phyloP scores from a whole-genome alignment of 1,140 invertebrate species.

The Fopius arisanus region DNA sequence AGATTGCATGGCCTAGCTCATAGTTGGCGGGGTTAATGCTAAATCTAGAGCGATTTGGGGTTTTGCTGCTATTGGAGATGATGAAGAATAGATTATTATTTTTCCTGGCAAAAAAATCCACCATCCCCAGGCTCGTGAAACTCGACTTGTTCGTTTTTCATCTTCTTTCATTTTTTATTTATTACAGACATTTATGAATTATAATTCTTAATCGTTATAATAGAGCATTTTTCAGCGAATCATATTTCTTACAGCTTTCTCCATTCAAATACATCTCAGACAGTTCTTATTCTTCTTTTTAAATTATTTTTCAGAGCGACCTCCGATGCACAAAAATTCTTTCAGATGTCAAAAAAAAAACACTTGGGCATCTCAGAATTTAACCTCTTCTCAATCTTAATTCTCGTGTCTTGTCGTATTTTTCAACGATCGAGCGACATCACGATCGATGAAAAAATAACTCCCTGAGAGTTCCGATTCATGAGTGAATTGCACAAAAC shows the following conservation, averaged over 20 bases:
- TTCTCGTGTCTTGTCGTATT: not conserved
- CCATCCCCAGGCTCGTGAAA: not conserved
- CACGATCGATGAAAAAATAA: not conserved
- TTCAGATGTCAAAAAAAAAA: slow-evolving; percentile 32
- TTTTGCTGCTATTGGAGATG: not conserved
- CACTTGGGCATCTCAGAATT: not conserved
- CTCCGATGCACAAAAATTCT: slow-evolving; percentile 41
- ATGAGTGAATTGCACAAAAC: not conserved
- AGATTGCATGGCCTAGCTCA: slow-evolving; percentile 55
- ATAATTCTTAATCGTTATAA: slow-evolving; percentile 61
- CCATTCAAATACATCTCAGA: slow-evolving; percentile 26
- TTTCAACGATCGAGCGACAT: not conserved
- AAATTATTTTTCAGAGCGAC: slow-evolving; percentile 46
- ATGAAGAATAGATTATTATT: not conserved
- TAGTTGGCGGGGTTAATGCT: slow-evolving; percentile 44
- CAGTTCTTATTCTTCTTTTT: slow-evolving; percentile 23
- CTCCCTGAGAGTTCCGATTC: not conserved
- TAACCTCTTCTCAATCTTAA: not conserved
- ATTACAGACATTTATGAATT: slow-evolving; percentile 61
- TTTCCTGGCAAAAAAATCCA: not conserved
- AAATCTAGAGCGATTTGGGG: not conserved
- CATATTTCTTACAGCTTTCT: slow-evolving; percentile 37
- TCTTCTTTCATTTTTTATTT: slow-evolving; percentile 55
- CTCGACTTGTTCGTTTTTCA: not conserved
- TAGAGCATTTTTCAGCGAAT: slow-evolving; percentile 56